Conservation (phyloP, 2,797 vertebrate species). For the Acridotheres tristis region DNA sequence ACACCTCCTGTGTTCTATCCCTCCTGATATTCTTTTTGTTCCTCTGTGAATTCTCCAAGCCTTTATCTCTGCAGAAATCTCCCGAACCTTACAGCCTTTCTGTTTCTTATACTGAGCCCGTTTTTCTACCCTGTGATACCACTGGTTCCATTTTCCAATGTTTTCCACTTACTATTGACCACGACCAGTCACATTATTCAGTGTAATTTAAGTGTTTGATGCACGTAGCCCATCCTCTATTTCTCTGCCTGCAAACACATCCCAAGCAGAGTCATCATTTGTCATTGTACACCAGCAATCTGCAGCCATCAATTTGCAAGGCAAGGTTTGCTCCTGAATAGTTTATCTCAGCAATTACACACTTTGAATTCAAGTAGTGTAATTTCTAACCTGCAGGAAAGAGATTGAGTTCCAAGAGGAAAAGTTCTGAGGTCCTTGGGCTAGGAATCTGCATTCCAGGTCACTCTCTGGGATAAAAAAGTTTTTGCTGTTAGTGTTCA, state of each 20-base stretch:
- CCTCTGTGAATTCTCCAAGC: not conserved
- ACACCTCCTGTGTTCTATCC: not conserved
- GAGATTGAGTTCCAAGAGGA: not conserved
- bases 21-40: not conserved
- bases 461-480: not conserved
- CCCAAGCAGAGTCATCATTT: not conserved
- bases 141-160: not conserved
- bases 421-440: not conserved
- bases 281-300: not conserved
- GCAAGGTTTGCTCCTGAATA: not conserved
- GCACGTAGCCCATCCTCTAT: accelerated
- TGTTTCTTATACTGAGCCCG: not conserved
- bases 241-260: not conserved
- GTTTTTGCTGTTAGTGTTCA: not conserved
- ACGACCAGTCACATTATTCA: not conserved
- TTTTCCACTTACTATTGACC: not conserved
- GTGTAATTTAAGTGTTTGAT: not conserved
- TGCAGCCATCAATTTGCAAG: not conserved
- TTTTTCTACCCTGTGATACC: not conserved
- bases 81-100: not conserved
- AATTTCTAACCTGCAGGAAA: not conserved
- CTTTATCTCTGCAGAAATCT: not conserved
- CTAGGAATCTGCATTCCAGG: not conserved
- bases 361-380: not conserved
- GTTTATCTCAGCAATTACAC: slow-evolving; percentile 1